Evolutionary conservation across 1,140 invertebrate genomes (phyloP).

Genomic region (Lasioglossum baleicum): DNA sequence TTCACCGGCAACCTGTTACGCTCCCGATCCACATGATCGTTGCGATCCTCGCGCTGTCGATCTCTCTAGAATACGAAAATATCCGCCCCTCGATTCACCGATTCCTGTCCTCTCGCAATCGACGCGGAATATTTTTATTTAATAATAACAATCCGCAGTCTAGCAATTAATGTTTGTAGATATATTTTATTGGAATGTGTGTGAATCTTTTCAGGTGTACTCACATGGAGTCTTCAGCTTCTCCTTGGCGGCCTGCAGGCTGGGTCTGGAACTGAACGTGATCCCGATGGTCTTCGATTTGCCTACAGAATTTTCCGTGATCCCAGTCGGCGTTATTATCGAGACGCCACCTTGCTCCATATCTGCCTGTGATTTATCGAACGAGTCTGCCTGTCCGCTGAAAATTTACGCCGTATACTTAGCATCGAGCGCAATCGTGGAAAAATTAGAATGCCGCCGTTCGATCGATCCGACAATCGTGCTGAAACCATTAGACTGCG

Average conservation of each 20-base stretch:
- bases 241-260: constrained; percentile 58
- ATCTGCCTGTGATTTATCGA: constrained; percentile 31
- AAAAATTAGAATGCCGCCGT: background rate
- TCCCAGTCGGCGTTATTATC: constrained; percentile 61
- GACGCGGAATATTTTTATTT: too few species aligned
- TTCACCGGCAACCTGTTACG: constrained; percentile 10
- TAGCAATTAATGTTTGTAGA: too few species aligned
- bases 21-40: background rate
- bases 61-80: too few species aligned
- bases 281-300: constrained; percentile 64
- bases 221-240: constrained; percentile 64
- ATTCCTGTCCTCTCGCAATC: too few species aligned
- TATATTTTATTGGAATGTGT: too few species aligned
- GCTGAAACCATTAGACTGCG: too few species aligned
- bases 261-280: constrained; percentile 46
- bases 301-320: constrained; percentile 54
- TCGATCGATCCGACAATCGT: too few species aligned
- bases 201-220: constrained; percentile 6
- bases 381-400: constrained; percentile 16
- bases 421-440: background rate
- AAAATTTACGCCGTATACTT: background rate
- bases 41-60: background rate
- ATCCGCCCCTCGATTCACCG: too few species aligned
- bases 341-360: constrained; percentile 69
- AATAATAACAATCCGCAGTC: too few species aligned